These are phyloP conservation scores for Carassius gibelio DNA, from an alignment of 2,113 vertebrate species.

Conservation along the genomic window DNA sequence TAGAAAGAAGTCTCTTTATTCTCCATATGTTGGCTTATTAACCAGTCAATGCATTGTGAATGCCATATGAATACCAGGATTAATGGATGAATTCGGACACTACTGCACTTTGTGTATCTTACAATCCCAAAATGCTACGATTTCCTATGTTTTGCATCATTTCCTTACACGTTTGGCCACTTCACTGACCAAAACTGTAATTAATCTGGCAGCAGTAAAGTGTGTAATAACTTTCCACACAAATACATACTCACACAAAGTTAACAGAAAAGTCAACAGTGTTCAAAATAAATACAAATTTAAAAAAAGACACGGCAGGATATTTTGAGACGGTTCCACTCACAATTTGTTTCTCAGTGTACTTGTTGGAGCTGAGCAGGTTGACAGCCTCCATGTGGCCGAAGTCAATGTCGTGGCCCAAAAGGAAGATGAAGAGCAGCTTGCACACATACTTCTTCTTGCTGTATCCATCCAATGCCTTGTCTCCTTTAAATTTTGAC, in stretches of 20 bases:
- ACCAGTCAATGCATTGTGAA: background rate
- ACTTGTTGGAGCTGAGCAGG: constrained; percentile 93
- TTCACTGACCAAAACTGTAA: background rate
- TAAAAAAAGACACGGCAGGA: background rate
- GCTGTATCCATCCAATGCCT: constrained; percentile 92
- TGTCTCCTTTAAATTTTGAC: constrained; percentile 95
- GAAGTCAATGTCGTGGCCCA: constrained; percentile 93
- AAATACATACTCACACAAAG: background rate
- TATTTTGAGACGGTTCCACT: constrained; percentile 63
- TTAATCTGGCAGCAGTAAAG: background rate
- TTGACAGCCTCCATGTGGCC: constrained; percentile 95
- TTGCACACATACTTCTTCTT: constrained; percentile 96
- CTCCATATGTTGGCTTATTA: background rate
- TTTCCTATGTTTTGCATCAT: background rate
- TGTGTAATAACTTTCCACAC: background rate
- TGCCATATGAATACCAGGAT: background rate
- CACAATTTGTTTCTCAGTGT: constrained; percentile 95
- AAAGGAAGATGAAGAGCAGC: constrained; percentile 92
- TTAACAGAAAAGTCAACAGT: background rate
- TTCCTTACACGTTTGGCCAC: background rate
- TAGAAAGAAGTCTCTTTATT: background rate
- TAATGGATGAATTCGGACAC: background rate
- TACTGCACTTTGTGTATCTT: background rate
- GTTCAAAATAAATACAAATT: background rate
- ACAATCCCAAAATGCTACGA: background rate